Conservation (phyloP, 1,140 invertebrate species). For the Drosophila aff. region DNA sequence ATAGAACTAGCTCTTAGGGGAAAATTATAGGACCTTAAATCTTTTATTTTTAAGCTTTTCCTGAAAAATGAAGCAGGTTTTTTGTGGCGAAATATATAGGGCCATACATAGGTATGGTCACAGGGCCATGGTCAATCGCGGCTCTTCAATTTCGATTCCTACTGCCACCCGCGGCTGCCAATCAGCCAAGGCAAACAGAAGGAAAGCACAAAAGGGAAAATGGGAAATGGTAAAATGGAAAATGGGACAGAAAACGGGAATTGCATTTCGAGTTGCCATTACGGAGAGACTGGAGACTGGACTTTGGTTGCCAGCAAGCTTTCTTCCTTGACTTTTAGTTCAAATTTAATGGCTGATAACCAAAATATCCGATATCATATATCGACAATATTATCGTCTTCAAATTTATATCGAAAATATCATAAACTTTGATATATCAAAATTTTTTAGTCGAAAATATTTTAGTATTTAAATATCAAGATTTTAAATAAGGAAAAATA, state of each 20-base stretch:
- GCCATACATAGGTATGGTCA: background rate
- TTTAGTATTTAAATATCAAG: no score
- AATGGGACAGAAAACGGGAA: background rate
- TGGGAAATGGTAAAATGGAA: background rate
- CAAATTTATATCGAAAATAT: no score
- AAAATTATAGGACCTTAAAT: background rate
- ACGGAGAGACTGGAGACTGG: background rate
- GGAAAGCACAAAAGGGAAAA: background rate
- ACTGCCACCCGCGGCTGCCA: constrained; percentile 15
- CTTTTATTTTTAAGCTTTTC: background rate
- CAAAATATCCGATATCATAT: no score
- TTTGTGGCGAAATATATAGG: background rate
- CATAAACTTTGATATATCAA: no score
- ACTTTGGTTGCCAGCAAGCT: background rate
- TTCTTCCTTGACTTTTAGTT: background rate
- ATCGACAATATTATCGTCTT: no score
- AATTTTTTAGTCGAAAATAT: no score
- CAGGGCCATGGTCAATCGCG: constrained; percentile 12
- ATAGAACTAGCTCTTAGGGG: background rate
- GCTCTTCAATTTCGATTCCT: constrained; percentile 8
- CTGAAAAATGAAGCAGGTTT: background rate
- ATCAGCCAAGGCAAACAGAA: constrained; percentile 25
- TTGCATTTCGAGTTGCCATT: constrained; percentile 7
- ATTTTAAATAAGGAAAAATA: no score
- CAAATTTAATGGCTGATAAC: background rate